Evolutionary conservation across 2,797 vertebrate genomes (phyloP), one percentile per base, ranked within the genome.

Genomic region (Argentina silus): DNA sequence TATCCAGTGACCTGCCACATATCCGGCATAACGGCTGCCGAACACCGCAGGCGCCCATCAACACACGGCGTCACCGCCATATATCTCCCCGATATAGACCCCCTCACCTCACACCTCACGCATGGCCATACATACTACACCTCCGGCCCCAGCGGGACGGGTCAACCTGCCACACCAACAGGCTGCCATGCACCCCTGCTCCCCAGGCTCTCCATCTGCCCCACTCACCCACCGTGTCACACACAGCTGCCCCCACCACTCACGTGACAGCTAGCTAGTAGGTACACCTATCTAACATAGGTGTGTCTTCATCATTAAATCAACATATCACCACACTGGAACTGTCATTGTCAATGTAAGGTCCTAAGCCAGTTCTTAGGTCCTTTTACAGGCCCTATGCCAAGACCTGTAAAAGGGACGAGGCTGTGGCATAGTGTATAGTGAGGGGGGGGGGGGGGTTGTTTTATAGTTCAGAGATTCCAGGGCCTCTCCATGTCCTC

Each of bases 81-180:
- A n/a, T n/a, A 56, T 56, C 53, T 56, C 53, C 53, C 53, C n/a
- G 53, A 56, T 56, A 56, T 56, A 56, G 53, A n/a, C 53, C 53
- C n/a, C 15, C 53, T 56, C 15, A 56, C 15, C 19, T 56, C 23
- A 11, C 21, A 27, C 21, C 66, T 42, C 10, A 68, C 23, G 36
- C 23, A 55, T 11, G 23, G 11, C 21, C 27, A 27, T 9, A 68
- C 66, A 67, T 51, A 50, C 4, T 9, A n/a, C 27, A 65, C 21
- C 1, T 4, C 12, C 53, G 57, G 14, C 53, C 66, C n/a, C 2
- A 36, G 21, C 2, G 12, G 11, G 47, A 7, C 19, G 21, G 69
- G 48, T 62, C 55, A 60, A 59, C 9, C 51, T 47, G 48, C 68
- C 67, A 42, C 66, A 51, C 69, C 67, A 56, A 69, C 27, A 62